These are phyloP conservation scores for Mycalesis mineus DNA, from an alignment of 2,888 invertebrate genomes.

Conservation along the genomic window DNA sequence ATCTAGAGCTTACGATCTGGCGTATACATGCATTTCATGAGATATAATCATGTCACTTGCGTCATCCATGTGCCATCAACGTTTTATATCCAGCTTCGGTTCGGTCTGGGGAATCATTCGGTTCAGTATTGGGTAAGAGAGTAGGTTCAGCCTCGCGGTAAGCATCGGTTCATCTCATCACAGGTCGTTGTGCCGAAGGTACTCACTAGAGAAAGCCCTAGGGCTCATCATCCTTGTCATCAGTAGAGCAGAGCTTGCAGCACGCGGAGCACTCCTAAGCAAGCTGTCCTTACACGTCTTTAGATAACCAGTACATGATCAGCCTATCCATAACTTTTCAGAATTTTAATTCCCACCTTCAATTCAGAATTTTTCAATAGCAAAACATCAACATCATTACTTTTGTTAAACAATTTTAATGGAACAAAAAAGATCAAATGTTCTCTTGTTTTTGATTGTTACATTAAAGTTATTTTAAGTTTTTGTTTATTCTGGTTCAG, in stretches of 20 bases:
- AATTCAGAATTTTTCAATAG: neutral
- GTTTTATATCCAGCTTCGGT: slow-evolving; percentile 36
- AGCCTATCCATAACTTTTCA: neutral
- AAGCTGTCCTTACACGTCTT: slow-evolving; percentile 42
- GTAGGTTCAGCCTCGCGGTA: slow-evolving; percentile 2
- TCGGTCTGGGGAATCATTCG: neutral
- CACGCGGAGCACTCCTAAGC: slow-evolving; percentile 63
- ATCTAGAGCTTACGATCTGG: slow-evolving; percentile 57
- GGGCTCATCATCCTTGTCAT: slow-evolving; percentile 41
- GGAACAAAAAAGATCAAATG: neutral
- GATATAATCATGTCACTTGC: slow-evolving; percentile 33
- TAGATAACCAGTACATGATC: neutral
- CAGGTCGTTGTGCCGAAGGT: slow-evolving; percentile 46
- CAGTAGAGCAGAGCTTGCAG: slow-evolving; percentile 61
- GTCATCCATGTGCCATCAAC: slow-evolving; percentile 65
- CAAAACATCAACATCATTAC: neutral
- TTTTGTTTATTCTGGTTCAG: slow-evolving; percentile 32
- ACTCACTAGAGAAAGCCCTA: slow-evolving; percentile 37
- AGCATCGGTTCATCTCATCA: slow-evolving; percentile 39
- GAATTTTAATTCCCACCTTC: neutral
- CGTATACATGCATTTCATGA: slow-evolving; percentile 48
- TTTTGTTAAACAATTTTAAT: neutral
- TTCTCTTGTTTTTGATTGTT: no score
- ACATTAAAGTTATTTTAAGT: no score
- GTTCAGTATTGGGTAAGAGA: neutral